Conservation (phyloP, 2,888 invertebrate species). For the Thysanoteuthis rhombus region DNA sequence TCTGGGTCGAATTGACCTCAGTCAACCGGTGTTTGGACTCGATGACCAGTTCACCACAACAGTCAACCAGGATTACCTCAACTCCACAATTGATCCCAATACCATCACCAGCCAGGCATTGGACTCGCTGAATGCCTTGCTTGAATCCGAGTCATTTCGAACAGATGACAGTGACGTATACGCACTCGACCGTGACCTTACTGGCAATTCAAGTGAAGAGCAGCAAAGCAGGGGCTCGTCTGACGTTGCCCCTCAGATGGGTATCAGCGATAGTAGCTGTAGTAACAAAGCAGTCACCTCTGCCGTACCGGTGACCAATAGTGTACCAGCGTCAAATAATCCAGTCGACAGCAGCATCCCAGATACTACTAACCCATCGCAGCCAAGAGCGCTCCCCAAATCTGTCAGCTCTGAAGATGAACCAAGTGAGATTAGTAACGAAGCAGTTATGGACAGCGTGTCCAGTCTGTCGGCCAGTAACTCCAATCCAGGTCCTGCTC, state of each 20-base stretch:
- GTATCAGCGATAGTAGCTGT: background rate
- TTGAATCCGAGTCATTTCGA: background rate
- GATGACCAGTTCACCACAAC: slow-evolving; percentile 29
- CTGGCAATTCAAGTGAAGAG: background rate
- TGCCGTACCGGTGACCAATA: background rate
- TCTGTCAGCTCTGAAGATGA: slow-evolving; percentile 1
- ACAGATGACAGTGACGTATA: background rate
- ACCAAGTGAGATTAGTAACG: background rate
- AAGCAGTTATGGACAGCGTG: background rate
- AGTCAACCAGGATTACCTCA: background rate
- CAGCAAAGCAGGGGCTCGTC: background rate
- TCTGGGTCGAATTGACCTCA: slow-evolving; percentile 20
- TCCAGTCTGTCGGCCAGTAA: background rate
- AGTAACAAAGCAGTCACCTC: background rate
- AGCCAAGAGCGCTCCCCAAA: background rate
- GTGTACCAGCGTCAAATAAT: background rate
- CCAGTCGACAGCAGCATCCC: background rate
- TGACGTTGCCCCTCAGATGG: background rate
- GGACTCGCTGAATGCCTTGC: slow-evolving; percentile 12
- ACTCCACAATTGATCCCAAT: slow-evolving; percentile 13
- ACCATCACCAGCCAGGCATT: background rate
- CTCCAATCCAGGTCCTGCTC: background rate
- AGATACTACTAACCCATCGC: background rate
- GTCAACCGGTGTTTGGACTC: slow-evolving; percentile 26
- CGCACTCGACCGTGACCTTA: background rate